Conservation (phyloP, 2,113 vertebrate species). For the Arenaria interpres region DNA sequence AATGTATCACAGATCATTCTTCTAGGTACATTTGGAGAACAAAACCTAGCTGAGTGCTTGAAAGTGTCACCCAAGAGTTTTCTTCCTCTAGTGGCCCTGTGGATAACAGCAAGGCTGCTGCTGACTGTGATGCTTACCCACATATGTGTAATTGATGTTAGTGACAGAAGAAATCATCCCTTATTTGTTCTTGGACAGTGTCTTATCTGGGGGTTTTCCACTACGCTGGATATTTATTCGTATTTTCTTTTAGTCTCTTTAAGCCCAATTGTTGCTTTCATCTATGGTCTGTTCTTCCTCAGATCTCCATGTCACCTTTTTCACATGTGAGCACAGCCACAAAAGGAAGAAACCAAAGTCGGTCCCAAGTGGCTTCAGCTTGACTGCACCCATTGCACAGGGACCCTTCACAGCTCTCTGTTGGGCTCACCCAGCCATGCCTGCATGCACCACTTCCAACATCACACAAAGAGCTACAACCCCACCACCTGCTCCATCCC, state of each 20-base stretch:
- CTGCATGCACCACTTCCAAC: neutral
- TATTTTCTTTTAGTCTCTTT: neutral
- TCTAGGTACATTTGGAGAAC: neutral
- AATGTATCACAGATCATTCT: neutral
- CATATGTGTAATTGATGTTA: neutral
- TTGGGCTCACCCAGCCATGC: accelerated
- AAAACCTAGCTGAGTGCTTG: neutral
- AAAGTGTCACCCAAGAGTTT: neutral
- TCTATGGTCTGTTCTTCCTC: neutral
- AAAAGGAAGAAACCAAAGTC: neutral
- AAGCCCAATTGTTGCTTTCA: neutral
- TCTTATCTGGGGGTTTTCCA: neutral
- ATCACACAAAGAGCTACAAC: neutral
- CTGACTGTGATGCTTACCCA: neutral
- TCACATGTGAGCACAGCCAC: neutral
- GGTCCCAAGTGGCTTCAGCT: neutral
- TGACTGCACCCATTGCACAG: neutral
- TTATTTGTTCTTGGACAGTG: neutral
- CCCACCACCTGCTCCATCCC: neutral
- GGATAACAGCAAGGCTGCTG: neutral
- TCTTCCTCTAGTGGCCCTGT: neutral
- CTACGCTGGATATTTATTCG: neutral
- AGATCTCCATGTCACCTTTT: neutral
- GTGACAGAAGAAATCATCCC: neutral
- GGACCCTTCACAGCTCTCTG: accelerated